Evolutionary conservation across 2,888 invertebrate genomes (phyloP).

Genomic region (Trichopria drosophilae): DNA sequence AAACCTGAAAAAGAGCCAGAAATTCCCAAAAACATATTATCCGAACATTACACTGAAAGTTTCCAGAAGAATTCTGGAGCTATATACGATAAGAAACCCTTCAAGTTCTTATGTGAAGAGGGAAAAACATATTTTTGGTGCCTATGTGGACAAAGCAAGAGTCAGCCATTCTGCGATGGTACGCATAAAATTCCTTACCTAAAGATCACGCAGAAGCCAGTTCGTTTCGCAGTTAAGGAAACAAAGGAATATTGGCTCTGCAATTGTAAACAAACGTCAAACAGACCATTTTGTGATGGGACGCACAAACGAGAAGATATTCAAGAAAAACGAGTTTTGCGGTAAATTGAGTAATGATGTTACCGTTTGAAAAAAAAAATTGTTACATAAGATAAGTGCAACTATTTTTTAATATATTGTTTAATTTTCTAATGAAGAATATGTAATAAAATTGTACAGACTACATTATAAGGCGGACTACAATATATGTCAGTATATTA

Average conservation of each 20-base stretch:
- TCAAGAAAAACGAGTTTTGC: no score
- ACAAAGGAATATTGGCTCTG: conserved; percentile 96
- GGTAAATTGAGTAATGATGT: no score
- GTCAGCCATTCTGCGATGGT: conserved; percentile 93
- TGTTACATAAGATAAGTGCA: no score
- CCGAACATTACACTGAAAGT: conserved; percentile 65
- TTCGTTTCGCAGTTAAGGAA: conserved; percentile 81
- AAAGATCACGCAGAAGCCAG: conserved; percentile 77
- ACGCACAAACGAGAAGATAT: conserved; percentile 79
- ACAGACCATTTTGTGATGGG: conserved; percentile 96
- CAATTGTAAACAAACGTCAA: conserved; percentile 93
- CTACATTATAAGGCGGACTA: no score
- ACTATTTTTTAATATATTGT: no score
- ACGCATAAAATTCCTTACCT: conserved; percentile 79
- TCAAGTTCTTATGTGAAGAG: conserved; percentile 72
- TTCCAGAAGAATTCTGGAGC: conserved; percentile 73
- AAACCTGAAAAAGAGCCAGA: conserved; percentile 59
- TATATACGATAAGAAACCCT: conserved; percentile 88
- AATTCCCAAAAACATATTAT: conserved; percentile 71
- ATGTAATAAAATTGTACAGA: no score
- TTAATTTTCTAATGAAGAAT: no score
- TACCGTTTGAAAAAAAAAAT: no score
- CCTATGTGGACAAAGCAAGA: conserved; percentile 88
- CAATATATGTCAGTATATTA: no score
- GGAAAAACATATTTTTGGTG: conserved; percentile 77